phyloP scores from a whole-genome alignment of 2,797 vertebrate genomes.

The Emys orbicularis region DNA sequence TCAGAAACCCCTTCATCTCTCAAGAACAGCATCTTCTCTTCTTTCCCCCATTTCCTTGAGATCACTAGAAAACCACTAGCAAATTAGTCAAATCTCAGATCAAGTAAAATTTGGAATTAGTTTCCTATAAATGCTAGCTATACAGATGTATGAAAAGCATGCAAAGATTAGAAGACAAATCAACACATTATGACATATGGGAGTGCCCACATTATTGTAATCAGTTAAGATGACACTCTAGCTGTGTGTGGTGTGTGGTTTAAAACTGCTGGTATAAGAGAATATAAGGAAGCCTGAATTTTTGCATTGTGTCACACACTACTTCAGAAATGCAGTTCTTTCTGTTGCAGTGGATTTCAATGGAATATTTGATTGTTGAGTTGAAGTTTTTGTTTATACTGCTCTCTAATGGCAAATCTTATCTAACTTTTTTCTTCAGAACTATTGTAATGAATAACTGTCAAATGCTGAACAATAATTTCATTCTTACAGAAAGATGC shows the following conservation, averaged over 20 bases:
- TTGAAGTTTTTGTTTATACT: not conserved
- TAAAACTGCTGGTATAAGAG: not conserved
- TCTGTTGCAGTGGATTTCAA: not conserved
- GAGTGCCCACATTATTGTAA: not conserved
- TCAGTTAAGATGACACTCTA: not conserved
- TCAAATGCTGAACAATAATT: not conserved
- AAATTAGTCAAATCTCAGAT: not conserved
- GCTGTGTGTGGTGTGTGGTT: conserved; percentile 1
- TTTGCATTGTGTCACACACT: not conserved
- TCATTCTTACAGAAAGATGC: not conserved
- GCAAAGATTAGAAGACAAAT: not conserved
- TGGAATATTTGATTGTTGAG: not conserved
- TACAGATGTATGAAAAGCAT: fast-evolving
- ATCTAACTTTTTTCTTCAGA: not conserved
- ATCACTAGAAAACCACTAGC: not conserved
- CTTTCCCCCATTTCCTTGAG: not conserved
- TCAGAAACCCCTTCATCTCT: not conserved
- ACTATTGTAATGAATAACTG: not conserved
- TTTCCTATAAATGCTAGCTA: not conserved
- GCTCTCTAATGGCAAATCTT: not conserved
- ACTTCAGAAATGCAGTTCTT: not conserved
- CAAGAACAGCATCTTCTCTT: not conserved
- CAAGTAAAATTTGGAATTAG: not conserved
- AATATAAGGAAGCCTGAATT: not conserved
- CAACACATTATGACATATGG: not conserved